Evolutionary conservation across 2,797 vertebrate species (phyloP).

Genomic region (Natrix natrix): DNA sequence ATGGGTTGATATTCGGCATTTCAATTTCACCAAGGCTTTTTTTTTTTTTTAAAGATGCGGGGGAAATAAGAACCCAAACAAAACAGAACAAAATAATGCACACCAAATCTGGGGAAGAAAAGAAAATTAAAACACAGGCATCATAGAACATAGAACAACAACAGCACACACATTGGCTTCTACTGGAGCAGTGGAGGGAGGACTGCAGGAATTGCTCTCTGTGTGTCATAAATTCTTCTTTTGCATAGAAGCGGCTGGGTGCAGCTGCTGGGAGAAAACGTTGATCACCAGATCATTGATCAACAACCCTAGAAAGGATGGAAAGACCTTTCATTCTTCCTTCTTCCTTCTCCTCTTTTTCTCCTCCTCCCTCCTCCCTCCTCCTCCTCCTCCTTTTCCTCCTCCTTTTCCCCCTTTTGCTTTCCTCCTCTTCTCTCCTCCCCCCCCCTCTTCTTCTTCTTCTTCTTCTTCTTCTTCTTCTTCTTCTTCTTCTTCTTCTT

Average conservation of each 20-base stretch:
- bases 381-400: rapidly evolving
- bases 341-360: not conserved
- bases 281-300: no score
- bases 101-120: not conserved
- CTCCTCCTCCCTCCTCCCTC: rapidly evolving
- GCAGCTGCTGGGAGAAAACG: not conserved
- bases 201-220: constrained; percentile 57
- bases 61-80: constrained; percentile 48
- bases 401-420: no score
- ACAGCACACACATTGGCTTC: constrained; percentile 62
- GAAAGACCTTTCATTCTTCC: not conserved
- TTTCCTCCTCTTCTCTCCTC: rapidly evolving
- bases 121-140: not conserved
- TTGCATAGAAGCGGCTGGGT: not conserved
- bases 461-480: no score
- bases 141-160: constrained; percentile 13
- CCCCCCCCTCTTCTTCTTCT: rapidly evolving
- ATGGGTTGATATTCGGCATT: constrained; percentile 74
- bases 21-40: constrained; percentile 71
- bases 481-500: no score
- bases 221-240: constrained; percentile 44
- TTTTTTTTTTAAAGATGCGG: constrained; percentile 44
- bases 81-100: constrained; percentile 41
- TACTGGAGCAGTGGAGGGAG: constrained; percentile 59
- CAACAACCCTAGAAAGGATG: not conserved